Evolutionary conservation across 1,140 invertebrate genomes (phyloP).

Genomic region (Lepidostoma basale): DNA sequence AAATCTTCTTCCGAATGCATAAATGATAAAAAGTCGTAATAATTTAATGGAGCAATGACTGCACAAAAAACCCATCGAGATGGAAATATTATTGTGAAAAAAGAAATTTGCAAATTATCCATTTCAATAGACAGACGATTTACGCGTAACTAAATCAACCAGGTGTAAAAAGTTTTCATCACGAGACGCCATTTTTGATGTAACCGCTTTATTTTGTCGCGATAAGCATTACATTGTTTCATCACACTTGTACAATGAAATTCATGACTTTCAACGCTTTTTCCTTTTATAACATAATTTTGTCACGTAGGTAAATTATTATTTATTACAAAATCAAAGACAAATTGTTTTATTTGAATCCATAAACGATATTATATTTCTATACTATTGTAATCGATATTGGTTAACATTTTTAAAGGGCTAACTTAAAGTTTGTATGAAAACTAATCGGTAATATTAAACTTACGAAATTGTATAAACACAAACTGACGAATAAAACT

Average conservation of each 20-base stretch:
- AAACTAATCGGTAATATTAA: too few relatives aligned
- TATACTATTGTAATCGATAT: too few relatives aligned
- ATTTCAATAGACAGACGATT: conserved; percentile 34
- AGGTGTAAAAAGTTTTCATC: conserved; percentile 40
- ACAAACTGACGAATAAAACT: too few relatives aligned
- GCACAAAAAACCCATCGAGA: conserved; percentile 24
- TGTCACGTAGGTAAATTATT: conserved; percentile 10
- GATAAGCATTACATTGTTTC: conserved; percentile 3
- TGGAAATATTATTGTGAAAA: conserved; percentile 30
- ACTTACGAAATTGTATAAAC: too few relatives aligned
- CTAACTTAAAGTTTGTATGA: too few relatives aligned
- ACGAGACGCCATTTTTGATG: conserved; percentile 11
- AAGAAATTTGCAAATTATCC: conserved; percentile 43
- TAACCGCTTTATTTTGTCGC: not conserved
- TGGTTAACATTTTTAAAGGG: too few relatives aligned
- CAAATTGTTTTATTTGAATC: too few relatives aligned
- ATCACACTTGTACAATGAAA: not conserved
- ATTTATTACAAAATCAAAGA: too few relatives aligned
- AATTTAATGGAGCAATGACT: not conserved
- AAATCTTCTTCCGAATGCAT: not conserved
- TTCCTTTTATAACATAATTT: not conserved
- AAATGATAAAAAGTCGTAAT: not conserved
- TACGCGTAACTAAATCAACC: conserved; percentile 32
- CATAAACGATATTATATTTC: too few relatives aligned
- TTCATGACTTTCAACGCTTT: not conserved